These are phyloP conservation scores for Otus sunia DNA, from an alignment of 2,113 vertebrate genomes.

Conservation along the genomic window DNA sequence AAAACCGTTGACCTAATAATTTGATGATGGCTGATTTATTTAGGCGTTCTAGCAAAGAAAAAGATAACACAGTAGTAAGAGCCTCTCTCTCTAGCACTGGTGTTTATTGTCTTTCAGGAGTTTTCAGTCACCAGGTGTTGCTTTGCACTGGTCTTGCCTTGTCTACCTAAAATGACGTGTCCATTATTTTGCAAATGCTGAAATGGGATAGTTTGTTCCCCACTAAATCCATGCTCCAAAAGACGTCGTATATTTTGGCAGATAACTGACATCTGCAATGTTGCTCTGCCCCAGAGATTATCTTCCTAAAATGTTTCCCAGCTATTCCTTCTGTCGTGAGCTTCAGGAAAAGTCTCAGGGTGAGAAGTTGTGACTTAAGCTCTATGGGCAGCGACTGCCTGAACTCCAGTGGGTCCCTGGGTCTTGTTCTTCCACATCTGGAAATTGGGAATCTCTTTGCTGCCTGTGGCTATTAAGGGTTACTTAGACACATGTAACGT, in stretches of 20 bases:
- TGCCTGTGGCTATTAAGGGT: background rate
- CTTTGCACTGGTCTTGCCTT: background rate
- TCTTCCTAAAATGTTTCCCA: background rate
- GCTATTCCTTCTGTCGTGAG: background rate
- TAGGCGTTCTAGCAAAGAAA: background rate
- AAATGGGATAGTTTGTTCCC: background rate
- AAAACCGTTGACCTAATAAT: background rate
- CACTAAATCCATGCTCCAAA: background rate
- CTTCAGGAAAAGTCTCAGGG: background rate
- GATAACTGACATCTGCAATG: background rate
- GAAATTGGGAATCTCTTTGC: background rate
- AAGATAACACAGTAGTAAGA: no score
- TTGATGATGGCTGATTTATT: background rate
- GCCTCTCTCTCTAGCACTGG: background rate
- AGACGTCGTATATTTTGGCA: background rate
- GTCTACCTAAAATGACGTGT: fast-evolving
- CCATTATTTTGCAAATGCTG: background rate
- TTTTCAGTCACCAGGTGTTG: background rate
- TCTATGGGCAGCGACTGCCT: background rate
- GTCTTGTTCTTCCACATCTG: background rate
- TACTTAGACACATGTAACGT: background rate
- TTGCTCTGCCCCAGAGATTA: background rate
- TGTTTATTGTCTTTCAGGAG: background rate
- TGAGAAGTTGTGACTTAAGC: background rate
- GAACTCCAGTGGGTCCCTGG: background rate